phyloP scores from a whole-genome alignment of 2,888 invertebrate species.

The Hedya salicella region DNA sequence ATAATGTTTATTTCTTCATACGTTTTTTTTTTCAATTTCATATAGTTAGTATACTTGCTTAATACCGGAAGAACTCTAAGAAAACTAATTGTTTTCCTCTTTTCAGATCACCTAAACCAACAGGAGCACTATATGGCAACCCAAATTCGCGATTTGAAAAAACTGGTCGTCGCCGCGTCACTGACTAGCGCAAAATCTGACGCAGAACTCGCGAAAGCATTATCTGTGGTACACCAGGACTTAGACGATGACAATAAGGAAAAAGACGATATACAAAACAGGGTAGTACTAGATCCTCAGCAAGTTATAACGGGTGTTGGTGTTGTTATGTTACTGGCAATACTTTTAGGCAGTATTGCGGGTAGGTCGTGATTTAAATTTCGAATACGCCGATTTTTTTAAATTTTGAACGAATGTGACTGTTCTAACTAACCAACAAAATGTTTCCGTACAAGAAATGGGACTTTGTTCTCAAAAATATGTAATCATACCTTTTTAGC shows the following conservation, averaged over 20 bases:
- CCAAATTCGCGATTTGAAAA: slow-evolving; percentile 71
- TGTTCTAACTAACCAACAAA: no score
- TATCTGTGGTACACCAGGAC: slow-evolving; percentile 74
- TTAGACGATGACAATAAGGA: slow-evolving; percentile 68
- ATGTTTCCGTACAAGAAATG: no score
- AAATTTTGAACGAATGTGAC: neutral
- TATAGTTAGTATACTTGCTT: no score
- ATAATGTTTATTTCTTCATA: no score
- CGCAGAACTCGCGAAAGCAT: slow-evolving; percentile 69
- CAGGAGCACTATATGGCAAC: slow-evolving; percentile 68
- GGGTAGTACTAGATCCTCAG: slow-evolving; percentile 62
- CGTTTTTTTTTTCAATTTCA: no score
- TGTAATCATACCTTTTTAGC: no score
- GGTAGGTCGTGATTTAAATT: slow-evolving; percentile 69
- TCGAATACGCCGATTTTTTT: slow-evolving; percentile 3
- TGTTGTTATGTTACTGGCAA: slow-evolving; percentile 66
- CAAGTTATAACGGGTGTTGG: slow-evolving; percentile 73
- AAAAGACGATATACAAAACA: slow-evolving; percentile 51
- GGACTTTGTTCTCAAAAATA: no score
- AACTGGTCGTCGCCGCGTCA: slow-evolving; percentile 66
- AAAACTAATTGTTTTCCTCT: no score
- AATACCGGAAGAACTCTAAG: no score
- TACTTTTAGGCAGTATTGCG: slow-evolving; percentile 70
- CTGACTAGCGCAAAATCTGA: slow-evolving; percentile 74
- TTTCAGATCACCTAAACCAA: slow-evolving; percentile 75